Conservation (phyloP, 2,888 invertebrate species). For the Eucera pruinosa region DNA sequence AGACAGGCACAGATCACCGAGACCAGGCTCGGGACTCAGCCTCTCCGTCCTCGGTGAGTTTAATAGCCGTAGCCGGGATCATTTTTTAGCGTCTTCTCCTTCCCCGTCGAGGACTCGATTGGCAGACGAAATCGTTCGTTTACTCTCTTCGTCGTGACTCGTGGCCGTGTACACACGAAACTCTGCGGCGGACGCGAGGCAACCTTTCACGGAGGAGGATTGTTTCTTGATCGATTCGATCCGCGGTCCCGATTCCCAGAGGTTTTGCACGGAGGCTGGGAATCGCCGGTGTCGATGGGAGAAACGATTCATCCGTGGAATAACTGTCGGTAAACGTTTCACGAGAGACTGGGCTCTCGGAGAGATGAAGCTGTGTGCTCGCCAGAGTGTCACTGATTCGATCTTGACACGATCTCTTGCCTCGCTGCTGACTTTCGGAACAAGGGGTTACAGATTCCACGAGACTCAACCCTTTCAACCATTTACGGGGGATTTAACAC, state of each 20-base stretch:
- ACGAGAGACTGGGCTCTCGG: neutral
- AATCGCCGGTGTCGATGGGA: slow-evolving; percentile 2
- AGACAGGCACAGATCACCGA: slow-evolving; percentile 79
- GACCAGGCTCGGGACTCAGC: slow-evolving; percentile 84
- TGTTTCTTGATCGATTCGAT: neutral
- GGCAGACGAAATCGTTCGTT: too few relatives aligned
- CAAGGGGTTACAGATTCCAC: too few relatives aligned
- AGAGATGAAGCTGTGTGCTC: neutral
- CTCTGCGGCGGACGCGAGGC: too few relatives aligned
- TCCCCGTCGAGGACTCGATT: too few relatives aligned
- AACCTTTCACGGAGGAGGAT: slow-evolving; percentile 28
- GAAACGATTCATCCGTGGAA: neutral
- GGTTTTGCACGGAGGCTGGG: neutral
- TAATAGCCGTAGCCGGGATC: neutral
- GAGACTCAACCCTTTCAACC: too few relatives aligned
- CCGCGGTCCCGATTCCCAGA: neutral
- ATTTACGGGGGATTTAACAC: too few relatives aligned
- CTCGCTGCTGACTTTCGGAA: too few relatives aligned
- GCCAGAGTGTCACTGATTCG: slow-evolving; percentile 20
- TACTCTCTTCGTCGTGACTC: too few relatives aligned
- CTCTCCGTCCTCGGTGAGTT: slow-evolving; percentile 85
- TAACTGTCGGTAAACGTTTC: neutral
- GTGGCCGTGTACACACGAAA: too few relatives aligned
- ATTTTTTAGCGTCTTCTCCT: neutral
- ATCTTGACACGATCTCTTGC: slow-evolving; percentile 19